Evolutionary conservation across 2,113 vertebrate genomes (phyloP).

Genomic region (Chionis minor): DNA sequence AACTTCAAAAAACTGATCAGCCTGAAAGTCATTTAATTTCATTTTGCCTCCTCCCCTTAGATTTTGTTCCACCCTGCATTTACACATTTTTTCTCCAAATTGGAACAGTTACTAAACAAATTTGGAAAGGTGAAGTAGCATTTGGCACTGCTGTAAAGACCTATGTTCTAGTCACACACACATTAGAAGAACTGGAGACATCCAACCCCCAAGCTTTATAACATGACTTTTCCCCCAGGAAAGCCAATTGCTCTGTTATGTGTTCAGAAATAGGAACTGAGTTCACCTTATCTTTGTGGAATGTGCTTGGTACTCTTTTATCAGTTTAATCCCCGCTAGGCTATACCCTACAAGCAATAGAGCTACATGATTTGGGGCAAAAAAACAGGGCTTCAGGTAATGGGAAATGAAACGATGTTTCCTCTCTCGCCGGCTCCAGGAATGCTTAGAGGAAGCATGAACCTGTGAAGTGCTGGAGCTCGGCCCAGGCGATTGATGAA

Average conservation of each 20-base stretch:
- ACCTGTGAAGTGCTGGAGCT: not conserved
- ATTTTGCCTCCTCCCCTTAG: not conserved
- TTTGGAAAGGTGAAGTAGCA: not conserved
- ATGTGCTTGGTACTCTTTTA: not conserved
- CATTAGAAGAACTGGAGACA: not conserved
- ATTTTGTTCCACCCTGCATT: not conserved
- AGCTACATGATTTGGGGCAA: not conserved
- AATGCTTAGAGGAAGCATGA: not conserved
- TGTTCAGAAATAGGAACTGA: not conserved
- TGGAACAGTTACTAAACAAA: not conserved
- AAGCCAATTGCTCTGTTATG: not conserved
- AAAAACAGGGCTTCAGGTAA: not conserved
- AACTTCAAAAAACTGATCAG: not conserved
- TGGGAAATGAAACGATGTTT: not conserved
- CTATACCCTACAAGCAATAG: not conserved
- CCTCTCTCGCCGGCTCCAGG: not conserved
- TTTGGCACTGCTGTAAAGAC: not conserved
- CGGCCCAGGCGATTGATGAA: not conserved
- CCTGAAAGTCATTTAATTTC: not conserved
- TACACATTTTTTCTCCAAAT: not conserved
- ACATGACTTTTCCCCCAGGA: not conserved
- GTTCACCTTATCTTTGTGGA: not conserved
- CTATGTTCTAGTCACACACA: rapidly evolving
- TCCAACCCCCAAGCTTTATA: not conserved
- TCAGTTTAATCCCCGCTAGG: not conserved